These are phyloP conservation scores for Metridium senile DNA, from an alignment of 92 coral and sea anemone species.

Conservation along the genomic window DNA sequence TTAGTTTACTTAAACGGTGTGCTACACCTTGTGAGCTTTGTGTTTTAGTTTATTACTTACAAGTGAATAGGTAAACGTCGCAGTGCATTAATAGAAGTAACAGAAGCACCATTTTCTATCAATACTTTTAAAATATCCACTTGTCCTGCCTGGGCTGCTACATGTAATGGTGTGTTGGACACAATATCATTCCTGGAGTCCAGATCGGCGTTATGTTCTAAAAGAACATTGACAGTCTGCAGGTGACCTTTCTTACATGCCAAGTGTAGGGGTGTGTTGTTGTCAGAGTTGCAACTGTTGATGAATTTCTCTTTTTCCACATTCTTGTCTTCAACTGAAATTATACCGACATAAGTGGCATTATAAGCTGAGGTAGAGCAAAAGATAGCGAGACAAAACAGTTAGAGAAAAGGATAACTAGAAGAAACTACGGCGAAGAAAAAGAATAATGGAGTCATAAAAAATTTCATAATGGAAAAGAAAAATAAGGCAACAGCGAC, in stretches of 20 bases:
- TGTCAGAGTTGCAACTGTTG: conserved; percentile 55
- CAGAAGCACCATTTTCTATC: conserved; percentile 55
- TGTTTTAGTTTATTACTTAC: conserved; percentile 28
- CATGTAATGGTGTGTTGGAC: conserved; percentile 65
- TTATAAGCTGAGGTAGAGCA: not conserved
- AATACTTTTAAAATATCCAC: conserved; percentile 53
- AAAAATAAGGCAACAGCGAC: no score
- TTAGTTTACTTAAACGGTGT: no score
- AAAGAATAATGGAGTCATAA: no score
- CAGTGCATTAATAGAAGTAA: conserved; percentile 48
- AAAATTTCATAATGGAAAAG: no score
- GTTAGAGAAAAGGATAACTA: no score
- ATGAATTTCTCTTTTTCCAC: conserved; percentile 20
- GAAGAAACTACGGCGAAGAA: no score
- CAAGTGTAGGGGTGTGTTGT: conserved; percentile 57
- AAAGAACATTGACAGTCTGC: conserved; percentile 40
- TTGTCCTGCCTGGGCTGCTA: conserved; percentile 80
- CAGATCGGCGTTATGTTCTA: conserved; percentile 62
- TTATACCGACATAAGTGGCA: not conserved
- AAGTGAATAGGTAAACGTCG: conserved; percentile 69
- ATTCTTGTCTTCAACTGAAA: no score
- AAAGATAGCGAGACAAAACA: not conserved
- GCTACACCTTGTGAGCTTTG: no score
- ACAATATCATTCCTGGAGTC: conserved; percentile 50
- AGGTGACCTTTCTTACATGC: conserved; percentile 66